These are phyloP conservation scores for Apis florea DNA, from an alignment of 1,140 invertebrate genomes.

Conservation along the genomic window DNA sequence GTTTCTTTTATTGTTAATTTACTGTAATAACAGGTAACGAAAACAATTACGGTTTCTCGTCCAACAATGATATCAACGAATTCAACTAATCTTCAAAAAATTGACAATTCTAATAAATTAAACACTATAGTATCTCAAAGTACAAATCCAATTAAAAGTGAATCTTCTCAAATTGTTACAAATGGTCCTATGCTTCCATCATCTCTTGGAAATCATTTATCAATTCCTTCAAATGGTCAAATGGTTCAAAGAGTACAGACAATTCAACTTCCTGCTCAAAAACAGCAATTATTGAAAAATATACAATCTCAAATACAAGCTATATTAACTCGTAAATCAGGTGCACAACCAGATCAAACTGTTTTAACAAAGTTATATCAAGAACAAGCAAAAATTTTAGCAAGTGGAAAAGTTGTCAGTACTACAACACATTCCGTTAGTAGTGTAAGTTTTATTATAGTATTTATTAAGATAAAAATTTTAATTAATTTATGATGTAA, in stretches of 20 bases:
- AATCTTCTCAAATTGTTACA: conserved; percentile 62
- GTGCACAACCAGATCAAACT: conserved; percentile 76
- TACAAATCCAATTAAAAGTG: conserved; percentile 71
- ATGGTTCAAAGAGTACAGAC: conserved; percentile 74
- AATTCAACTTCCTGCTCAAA: conserved; percentile 75
- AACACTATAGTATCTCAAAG: conserved; percentile 65
- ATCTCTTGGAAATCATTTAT: conserved; percentile 65
- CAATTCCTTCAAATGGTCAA: conserved; percentile 71
- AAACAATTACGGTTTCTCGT: conserved; percentile 70
- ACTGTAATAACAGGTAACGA: conserved; percentile 60
- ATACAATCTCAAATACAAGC: conserved; percentile 81
- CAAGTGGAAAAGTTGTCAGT: conserved; percentile 81
- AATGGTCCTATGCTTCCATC: conserved; percentile 67
- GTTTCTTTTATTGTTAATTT: conserved; percentile 6
- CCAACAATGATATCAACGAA: conserved; percentile 64
- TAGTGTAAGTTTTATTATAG: conserved; percentile 65
- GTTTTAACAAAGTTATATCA: conserved; percentile 79
- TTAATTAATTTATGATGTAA: neutral
- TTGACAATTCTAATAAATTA: conserved; percentile 67
- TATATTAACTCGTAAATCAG: conserved; percentile 76
- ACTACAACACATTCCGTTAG: conserved; percentile 69
- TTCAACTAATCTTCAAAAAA: conserved; percentile 63
- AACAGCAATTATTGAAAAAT: conserved; percentile 74
- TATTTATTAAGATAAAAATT: conserved; percentile 18
- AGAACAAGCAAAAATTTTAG: conserved; percentile 81